A percentile compares a stretch with the other conserved stretches of the same genome.
phyloP scores from a whole-genome alignment of 2,888 invertebrate species.

The Escarpia spicata region DNA sequence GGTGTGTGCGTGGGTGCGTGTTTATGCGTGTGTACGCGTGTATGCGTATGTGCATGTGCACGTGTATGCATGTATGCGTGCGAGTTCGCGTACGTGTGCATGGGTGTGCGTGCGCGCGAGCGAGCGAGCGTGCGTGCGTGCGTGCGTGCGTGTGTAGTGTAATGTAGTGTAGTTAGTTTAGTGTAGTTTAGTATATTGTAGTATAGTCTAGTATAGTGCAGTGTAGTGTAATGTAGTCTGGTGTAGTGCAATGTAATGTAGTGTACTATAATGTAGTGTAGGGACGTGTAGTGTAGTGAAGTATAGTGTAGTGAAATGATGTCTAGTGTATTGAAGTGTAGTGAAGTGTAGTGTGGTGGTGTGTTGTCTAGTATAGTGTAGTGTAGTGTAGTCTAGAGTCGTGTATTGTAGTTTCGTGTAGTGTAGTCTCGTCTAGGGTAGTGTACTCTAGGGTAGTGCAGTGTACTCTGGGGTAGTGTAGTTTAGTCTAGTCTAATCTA shows the following conservation, averaged over 20 bases:
- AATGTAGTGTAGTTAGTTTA: not conserved
- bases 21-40: no score
- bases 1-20: no score
- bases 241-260: not conserved
- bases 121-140: no score
- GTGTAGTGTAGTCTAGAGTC: not conserved
- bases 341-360: conserved; percentile 17
- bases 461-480: not conserved
- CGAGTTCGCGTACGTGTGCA: no score
- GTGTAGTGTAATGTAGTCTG: not conserved
- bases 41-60: no score
- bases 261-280: not conserved
- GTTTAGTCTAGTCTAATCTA: not conserved
- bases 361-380: conserved; percentile 7
- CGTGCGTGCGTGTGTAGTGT: not conserved
- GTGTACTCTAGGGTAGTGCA: not conserved
- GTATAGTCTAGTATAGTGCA: not conserved
- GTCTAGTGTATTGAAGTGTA: not conserved
- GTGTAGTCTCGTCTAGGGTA: not conserved
- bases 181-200: not conserved
- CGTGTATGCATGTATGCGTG: no score
- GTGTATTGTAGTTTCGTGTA: not conserved
- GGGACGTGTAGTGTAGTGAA: not conserved
- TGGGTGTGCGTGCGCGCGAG: no score
- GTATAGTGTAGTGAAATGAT: not conserved